These are phyloP conservation scores for Nibea coibor DNA, from an alignment of 2,113 vertebrate species.

Conservation along the genomic window DNA sequence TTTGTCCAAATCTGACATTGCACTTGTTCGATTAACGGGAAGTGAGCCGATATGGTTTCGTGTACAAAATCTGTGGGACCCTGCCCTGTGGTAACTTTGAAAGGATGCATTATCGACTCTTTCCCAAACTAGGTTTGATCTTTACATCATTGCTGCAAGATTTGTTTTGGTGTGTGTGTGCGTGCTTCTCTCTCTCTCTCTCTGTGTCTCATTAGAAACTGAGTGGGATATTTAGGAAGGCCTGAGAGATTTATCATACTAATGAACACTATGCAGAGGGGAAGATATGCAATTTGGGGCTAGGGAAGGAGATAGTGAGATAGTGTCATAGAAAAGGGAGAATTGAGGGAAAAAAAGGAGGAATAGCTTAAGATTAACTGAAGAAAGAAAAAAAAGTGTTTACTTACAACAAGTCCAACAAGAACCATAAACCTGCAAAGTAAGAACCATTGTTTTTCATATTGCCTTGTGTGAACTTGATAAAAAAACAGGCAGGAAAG, in stretches of 20 bases:
- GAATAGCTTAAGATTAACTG: slow-evolving; percentile 15
- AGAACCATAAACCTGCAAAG: slow-evolving; percentile 28
- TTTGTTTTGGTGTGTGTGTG: slow-evolving; percentile 42
- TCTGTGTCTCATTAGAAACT: slow-evolving; percentile 61
- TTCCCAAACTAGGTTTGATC: slow-evolving; percentile 39
- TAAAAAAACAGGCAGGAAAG: background rate
- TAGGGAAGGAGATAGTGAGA: slow-evolving; percentile 11
- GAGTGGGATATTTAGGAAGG: slow-evolving; percentile 65
- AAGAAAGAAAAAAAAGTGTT: slow-evolving; percentile 24
- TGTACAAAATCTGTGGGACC: slow-evolving; percentile 31
- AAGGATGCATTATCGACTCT: slow-evolving; percentile 41
- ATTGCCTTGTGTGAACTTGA: slow-evolving; percentile 14
- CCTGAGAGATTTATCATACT: slow-evolving; percentile 75
- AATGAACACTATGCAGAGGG: slow-evolving; percentile 73
- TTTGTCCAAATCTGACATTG: slow-evolving; percentile 3
- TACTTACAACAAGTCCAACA: slow-evolving; percentile 33
- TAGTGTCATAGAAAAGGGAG: slow-evolving; percentile 11
- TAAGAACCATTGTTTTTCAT: slow-evolving; percentile 1
- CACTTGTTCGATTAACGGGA: slow-evolving; percentile 15
- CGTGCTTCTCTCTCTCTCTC: slow-evolving; percentile 26
- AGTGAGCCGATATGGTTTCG: slow-evolving; percentile 15
- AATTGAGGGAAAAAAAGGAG: slow-evolving; percentile 14
- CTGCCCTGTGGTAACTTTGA: slow-evolving; percentile 34
- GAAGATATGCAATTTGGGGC: slow-evolving; percentile 42
- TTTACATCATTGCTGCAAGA: slow-evolving; percentile 48